Evolutionary conservation across 2,113 vertebrate genomes (phyloP).

Genomic region (Lophius piscatorius): DNA sequence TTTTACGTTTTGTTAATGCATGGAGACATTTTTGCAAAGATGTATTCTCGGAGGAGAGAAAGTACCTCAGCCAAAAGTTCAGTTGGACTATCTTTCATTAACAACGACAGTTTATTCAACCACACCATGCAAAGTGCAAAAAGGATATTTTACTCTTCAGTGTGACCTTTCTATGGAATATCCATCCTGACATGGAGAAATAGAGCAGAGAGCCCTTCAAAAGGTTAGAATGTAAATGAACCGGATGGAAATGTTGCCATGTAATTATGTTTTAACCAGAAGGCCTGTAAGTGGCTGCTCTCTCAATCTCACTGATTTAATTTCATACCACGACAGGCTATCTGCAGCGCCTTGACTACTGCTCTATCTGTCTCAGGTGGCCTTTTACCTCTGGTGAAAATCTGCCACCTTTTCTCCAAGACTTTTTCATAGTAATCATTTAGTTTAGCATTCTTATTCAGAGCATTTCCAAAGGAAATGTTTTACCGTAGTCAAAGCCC

Average conservation of each 20-base stretch:
- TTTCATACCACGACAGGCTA: neutral
- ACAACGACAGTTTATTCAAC: neutral
- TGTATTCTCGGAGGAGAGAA: neutral
- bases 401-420: neutral
- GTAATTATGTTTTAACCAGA: neutral
- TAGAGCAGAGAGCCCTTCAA: neutral
- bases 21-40: neutral
- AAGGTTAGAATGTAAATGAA: neutral
- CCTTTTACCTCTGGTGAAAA: neutral
- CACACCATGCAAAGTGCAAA: constrained; percentile 3
- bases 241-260: neutral
- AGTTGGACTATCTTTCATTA: constrained; percentile 10
- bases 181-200: constrained; percentile 1
- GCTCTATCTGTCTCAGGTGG: neutral
- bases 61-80: neutral
- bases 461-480: no score
- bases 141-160: neutral
- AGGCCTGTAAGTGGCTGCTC: neutral
- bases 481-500: no score
- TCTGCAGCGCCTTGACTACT: neutral
- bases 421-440: neutral
- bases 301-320: neutral
- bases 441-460: neutral
- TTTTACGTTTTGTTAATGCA: neutral
- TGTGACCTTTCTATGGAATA: neutral